Base-by-base conservation (phyloP, 2,888 invertebrate genomes). In the Melolontha melolontha region DNA sequence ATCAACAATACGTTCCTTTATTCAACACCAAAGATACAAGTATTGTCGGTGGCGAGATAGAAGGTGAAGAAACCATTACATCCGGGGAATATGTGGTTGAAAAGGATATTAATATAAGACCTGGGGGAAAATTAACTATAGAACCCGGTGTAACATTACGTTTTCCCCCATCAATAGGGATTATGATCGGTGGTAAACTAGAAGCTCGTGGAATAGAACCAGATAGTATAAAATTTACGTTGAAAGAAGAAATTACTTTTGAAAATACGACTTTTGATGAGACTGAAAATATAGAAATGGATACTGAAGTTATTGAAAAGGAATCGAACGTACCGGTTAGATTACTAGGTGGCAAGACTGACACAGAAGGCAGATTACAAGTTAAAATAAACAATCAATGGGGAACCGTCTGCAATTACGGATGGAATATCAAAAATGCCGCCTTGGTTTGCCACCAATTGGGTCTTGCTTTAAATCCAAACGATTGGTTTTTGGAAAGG, bases 351-450 rank as follows among this genome's bases (percentile, higher is more conserved):
- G 96, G 96, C 0, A 86, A 88, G 71, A 91, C 91, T 1, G 89
- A 89, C 62, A 88, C 90, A 42, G 96, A 97, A 85, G 99, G 99
- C 0, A 87, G 97, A 73, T 81, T 96, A 41, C 94, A 95, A 85
- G 89, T 98, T 0, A 89, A 91, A 76, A 85, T 97, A 7, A 90
- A 93, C 68, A 92, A 92, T 0, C 90, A 91, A 80, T 98, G 98
- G 98, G 98, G 98, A 40, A 98, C 98, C 0, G 95, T 99, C 0
- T 99, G 99, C 80, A 95, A 95, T 83, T 95, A 98, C 80, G 94
- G 93, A 51, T 99, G 98, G 97, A 96, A 92, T 50, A 91, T 95
- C 16, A 86, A 90, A 49, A 93, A 96, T 79, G 97, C 99, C 0
- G 95, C 97, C 0, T 84, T 98, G 54, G 96, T 95, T 0, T 99